Conservation (phyloP, 1,140 invertebrate genomes). For the Neodiprion lecontei region DNA sequence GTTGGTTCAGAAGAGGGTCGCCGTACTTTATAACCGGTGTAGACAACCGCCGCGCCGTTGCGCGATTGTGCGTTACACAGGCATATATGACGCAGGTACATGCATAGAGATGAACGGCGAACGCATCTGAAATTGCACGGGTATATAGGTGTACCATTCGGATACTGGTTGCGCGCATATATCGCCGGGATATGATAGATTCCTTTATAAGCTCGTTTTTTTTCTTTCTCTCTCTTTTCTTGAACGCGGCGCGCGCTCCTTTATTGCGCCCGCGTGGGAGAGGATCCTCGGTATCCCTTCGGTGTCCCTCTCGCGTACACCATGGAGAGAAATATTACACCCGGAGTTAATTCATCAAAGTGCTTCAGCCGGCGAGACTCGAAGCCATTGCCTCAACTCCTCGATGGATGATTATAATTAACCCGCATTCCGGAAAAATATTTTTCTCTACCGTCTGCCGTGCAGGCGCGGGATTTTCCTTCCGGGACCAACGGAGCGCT, state of each 20-base stretch:
- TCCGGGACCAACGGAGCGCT: background rate
- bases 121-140: no score
- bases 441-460: background rate
- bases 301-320: background rate
- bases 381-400: background rate
- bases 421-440: background rate
- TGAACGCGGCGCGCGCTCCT: background rate
- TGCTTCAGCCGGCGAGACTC: background rate
- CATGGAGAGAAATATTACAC: background rate
- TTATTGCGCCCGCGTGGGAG: conserved; percentile 6
- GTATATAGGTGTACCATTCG: no score
- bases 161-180: no score
- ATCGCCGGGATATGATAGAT: background rate
- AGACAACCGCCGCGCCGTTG: conserved; percentile 38
- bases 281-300: background rate
- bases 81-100: background rate
- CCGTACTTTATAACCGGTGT: conserved; percentile 44
- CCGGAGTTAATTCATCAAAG: background rate
- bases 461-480: background rate
- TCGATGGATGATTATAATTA: background rate
- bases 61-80: background rate
- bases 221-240: background rate
- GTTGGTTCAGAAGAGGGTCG: background rate
- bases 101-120: background rate
- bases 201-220: background rate